Base-by-base conservation (phyloP, 2,888 invertebrate species). In the Rhagophthalmus giganteus region DNA sequence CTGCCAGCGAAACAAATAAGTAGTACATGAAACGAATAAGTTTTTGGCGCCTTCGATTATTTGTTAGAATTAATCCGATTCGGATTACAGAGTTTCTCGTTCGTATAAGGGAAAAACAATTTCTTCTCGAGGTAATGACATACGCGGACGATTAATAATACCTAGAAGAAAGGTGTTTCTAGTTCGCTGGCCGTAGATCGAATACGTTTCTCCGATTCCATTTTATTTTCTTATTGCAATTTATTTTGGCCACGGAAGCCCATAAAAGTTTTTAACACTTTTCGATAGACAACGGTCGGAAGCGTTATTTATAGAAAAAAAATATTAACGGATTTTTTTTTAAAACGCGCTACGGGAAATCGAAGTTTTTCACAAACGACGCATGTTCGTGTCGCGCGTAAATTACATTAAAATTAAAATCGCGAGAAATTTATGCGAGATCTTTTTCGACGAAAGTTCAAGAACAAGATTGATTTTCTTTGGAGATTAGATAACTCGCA, bases 201-300 rank as follows among this genome's bases (percentile, higher is more conserved):
- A 42, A 32, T 42, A 33, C 15, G 14, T 12, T 32, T 15, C 25
- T 12, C 13, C 32, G 4, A 11, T 6, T 30, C 30, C n/a, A 15
- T 14, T 26, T 45, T 37, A 24, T 37, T 37, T 13, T 37, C 13
- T 32, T 46, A 32, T 46, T 32, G 32, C 32, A n/a, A 26, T 46
- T 31, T 39, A 38, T 25, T 38, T 46, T 32, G 15, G 30, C 32
- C 38, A 31, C 32, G 32, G 20, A 38, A 37, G 16, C 46, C 27
- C 30, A 46, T 38, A 46, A 39, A 46, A 46, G 31, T 46, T 46
- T 38, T 46, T 38, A 44, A 25, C 38, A 31, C 31, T 38, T 46
- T 38, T 25, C 13, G 25, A 12, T 27, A 27, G n/a, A 30, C 7
- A 30, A 10, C 9, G 12, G 30, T 30, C 4, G 12, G 12, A 10